Percentiles rank a stretch among this genome's conserved stretches.
These are phyloP conservation scores for Lepidocyrtoides sp. DNA, from an alignment of 2,888 invertebrate species.

Conservation along the genomic window DNA sequence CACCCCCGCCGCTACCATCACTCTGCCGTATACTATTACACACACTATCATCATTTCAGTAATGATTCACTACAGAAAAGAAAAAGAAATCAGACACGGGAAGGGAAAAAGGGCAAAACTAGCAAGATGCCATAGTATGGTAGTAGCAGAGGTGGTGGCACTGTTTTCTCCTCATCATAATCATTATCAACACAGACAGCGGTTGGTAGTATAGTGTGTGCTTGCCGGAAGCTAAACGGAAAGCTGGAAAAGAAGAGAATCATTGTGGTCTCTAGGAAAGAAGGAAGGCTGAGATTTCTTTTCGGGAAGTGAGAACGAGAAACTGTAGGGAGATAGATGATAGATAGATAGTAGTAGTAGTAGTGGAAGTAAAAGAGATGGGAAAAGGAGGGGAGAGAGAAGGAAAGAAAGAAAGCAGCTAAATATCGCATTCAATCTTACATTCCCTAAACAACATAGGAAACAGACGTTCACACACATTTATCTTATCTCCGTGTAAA, in stretches of 20 bases:
- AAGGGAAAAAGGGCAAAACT: background rate
- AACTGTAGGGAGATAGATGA: slow-evolving; percentile 43
- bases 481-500: slow-evolving; percentile 58
- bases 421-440: slow-evolving; percentile 65
- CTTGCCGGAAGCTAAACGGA: slow-evolving; percentile 76
- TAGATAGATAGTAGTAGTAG: slow-evolving; percentile 11
- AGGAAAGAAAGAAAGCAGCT: slow-evolving; percentile 10
- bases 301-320: slow-evolving; percentile 68
- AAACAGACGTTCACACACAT: slow-evolving; percentile 69
- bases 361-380: too few relatives aligned
- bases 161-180: slow-evolving; percentile 63
- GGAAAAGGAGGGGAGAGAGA: slow-evolving; percentile 14
- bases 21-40: background rate
- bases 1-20: background rate
- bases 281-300: slow-evolving; percentile 77
- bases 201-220: slow-evolving; percentile 40
- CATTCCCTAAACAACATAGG: slow-evolving; percentile 59
- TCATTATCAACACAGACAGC: slow-evolving; percentile 57
- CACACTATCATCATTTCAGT: slow-evolving; percentile 65
- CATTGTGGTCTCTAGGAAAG: slow-evolving; percentile 55
- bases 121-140: too few relatives aligned
- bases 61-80: slow-evolving; percentile 67
- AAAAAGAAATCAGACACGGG: background rate
- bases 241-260: slow-evolving; percentile 47
- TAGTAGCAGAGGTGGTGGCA: background rate